Conservation (phyloP, 1,140 invertebrate genomes). For the Eupristina koningsbergeri region DNA sequence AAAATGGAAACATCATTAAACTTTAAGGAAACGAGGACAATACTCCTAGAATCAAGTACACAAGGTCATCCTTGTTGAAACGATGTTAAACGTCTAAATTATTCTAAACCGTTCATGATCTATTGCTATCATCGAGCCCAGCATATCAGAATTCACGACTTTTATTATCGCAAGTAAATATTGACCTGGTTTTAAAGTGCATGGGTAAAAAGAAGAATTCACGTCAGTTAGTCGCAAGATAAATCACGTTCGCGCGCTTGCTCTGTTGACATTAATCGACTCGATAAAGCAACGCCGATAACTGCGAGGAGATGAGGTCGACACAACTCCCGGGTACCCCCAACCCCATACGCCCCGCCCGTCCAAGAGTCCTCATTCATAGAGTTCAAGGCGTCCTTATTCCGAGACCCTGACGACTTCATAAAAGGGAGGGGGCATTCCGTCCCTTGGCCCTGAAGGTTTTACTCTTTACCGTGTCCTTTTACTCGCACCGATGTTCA, state of each 20-base stretch:
- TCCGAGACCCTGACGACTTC: background rate
- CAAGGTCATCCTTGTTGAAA: background rate
- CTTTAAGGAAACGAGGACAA: too few relatives aligned
- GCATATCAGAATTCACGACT: background rate
- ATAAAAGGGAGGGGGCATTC: too few relatives aligned
- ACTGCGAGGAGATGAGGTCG: background rate
- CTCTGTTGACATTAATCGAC: conserved; percentile 4
- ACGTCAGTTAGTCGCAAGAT: background rate
- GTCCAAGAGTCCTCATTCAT: too few relatives aligned
- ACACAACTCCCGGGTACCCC: too few relatives aligned
- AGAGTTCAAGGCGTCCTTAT: background rate
- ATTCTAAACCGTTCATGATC: background rate
- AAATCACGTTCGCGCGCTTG: background rate
- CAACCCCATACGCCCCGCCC: background rate
- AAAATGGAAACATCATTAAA: too few relatives aligned
- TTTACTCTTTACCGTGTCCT: too few relatives aligned
- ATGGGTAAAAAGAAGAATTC: background rate
- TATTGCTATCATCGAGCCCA: background rate
- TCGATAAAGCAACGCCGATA: background rate
- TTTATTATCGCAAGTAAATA: background rate
- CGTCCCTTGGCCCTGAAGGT: too few relatives aligned
- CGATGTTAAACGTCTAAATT: background rate
- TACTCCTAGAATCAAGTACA: too few relatives aligned
- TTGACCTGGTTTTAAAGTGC: background rate
- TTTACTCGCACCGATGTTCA: background rate